A percentile compares a stretch with the other conserved stretches of the same genome.
Evolutionary conservation across 92 coral and sea anemone species (phyloP).

Genomic region (Porites divaricata): DNA sequence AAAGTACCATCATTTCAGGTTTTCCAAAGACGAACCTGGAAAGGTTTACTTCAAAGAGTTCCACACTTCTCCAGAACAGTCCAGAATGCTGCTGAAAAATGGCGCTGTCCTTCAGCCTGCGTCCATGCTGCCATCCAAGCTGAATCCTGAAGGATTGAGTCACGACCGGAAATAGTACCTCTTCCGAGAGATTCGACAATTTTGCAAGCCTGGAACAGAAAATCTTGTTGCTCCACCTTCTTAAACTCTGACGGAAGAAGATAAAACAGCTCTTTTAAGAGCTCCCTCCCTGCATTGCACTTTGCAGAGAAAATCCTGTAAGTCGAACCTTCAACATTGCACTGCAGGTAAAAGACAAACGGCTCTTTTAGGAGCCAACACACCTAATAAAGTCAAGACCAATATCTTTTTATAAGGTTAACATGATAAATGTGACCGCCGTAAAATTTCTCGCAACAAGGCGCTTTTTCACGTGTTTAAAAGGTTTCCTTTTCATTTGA

Average conservation of each 20-base stretch:
- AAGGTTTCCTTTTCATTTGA: too few species aligned
- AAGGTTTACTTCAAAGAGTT: constrained; percentile 44
- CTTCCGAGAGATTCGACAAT: constrained; percentile 30
- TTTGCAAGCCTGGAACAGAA: too few species aligned
- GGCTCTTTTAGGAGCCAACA: constrained; percentile 71
- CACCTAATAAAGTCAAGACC: constrained; percentile 4
- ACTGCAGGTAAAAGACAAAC: constrained; percentile 39
- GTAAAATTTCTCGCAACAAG: too few species aligned
- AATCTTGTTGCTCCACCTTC: constrained; percentile 43
- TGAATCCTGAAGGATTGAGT: constrained; percentile 34
- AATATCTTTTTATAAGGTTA: too few species aligned
- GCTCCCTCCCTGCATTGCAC: constrained; percentile 6
- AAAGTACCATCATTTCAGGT: too few species aligned
- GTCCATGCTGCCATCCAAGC: constrained; percentile 23
- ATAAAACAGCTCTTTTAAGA: not conserved
- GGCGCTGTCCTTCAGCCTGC: constrained; percentile 36
- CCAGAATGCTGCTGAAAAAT: constrained; percentile 43
- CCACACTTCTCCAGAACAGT: constrained; percentile 43
- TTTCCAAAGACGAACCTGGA: too few species aligned
- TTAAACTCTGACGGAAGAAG: not conserved
- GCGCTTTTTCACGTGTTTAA: too few species aligned
- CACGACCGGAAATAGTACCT: constrained; percentile 31
- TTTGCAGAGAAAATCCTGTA: not conserved
- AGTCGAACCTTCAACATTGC: constrained; percentile 21
- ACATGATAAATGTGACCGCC: too few species aligned